These are phyloP conservation scores for Catonia carolina DNA, from an alignment of 2,888 invertebrate species.

Conservation along the genomic window DNA sequence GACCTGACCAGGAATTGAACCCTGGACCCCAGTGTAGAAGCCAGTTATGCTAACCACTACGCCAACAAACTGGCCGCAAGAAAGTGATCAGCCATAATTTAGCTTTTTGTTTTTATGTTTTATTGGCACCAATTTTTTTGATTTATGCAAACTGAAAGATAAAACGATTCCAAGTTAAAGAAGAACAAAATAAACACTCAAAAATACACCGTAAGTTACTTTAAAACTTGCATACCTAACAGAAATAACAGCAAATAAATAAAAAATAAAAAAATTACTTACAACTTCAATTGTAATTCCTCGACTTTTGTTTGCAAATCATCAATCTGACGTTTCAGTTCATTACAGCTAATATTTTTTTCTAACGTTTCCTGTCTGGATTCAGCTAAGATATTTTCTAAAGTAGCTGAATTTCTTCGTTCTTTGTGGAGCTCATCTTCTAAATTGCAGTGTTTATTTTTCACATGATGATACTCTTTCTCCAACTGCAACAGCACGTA, in stretches of 20 bases:
- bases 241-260: background rate
- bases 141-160: no score
- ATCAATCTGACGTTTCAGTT: slow-evolving; percentile 46
- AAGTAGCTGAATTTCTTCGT: slow-evolving; percentile 37
- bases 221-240: no score
- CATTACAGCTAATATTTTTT: slow-evolving; percentile 54
- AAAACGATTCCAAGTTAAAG: no score
- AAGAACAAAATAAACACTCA: background rate
- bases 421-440: slow-evolving; percentile 41
- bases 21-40: no score
- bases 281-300: slow-evolving; percentile 49
- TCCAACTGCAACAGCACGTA: background rate
- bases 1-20: no score
- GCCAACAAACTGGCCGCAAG: no score
- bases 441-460: slow-evolving; percentile 3
- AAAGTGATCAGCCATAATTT: no score
- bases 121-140: no score
- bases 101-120: no score
- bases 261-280: slow-evolving; percentile 36
- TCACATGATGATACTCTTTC: background rate
- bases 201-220: background rate
- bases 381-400: slow-evolving; percentile 51
- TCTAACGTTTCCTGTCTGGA: slow-evolving; percentile 56
- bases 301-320: slow-evolving; percentile 49
- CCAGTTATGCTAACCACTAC: no score